Conservation (phyloP, 2,113 vertebrate species). For the Xerus inauris region DNA sequence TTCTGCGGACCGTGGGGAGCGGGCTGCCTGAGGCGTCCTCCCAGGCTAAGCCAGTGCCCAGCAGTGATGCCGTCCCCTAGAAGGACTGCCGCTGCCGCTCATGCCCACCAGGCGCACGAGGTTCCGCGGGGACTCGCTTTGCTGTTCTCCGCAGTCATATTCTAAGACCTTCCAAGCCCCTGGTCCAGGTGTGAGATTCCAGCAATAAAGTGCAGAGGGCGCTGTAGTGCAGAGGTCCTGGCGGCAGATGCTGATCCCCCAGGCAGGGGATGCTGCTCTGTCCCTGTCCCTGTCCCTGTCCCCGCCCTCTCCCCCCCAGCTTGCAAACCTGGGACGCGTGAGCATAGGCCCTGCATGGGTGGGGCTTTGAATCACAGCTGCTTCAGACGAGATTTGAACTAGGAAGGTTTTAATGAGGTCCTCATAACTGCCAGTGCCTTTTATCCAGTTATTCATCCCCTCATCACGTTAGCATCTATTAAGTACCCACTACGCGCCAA, state of each 20-base stretch:
- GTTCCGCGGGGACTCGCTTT: background rate
- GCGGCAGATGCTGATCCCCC: too few species aligned
- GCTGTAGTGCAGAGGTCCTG: accelerated
- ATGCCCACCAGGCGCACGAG: background rate
- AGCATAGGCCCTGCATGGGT: accelerated
- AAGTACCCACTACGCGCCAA: background rate
- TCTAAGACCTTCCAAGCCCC: background rate
- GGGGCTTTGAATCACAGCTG: background rate
- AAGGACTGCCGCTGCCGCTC: background rate
- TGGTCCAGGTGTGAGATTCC: too few species aligned
- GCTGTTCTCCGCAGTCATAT: background rate
- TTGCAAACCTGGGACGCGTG: background rate
- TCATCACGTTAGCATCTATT: background rate
- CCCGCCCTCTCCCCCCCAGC: background rate
- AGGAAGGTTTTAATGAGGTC: background rate
- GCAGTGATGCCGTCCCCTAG: too few species aligned
- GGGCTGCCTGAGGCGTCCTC: accelerated
- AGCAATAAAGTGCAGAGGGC: background rate
- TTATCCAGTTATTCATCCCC: background rate
- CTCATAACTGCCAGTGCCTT: background rate
- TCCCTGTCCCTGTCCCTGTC: background rate
- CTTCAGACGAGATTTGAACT: background rate
- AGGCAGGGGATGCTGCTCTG: background rate
- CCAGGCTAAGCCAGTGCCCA: too few species aligned
- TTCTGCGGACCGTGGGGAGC: accelerated